Percentiles rank a stretch among this genome's conserved stretches.
These are phyloP conservation scores for Caenorhabditis sp. DNA, from an alignment of 2,888 invertebrate genomes.

Conservation along the genomic window DNA sequence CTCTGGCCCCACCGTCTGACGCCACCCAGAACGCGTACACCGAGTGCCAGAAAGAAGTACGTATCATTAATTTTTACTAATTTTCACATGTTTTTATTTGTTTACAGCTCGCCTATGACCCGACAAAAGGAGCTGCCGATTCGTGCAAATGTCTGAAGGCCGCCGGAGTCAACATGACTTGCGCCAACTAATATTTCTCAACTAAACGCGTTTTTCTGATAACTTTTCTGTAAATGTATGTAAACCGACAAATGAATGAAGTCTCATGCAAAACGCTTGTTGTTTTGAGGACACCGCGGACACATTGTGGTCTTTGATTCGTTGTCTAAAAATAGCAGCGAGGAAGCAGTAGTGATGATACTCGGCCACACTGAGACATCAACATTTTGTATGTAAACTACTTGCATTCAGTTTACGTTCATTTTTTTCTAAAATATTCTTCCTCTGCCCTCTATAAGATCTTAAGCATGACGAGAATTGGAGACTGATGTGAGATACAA, in stretches of 20 bases:
- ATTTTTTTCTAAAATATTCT: too few relatives aligned
- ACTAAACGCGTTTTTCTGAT: not conserved
- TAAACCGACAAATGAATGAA: constrained; percentile 18
- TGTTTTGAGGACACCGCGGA: constrained; percentile 22
- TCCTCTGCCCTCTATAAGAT: too few relatives aligned
- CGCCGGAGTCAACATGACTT: constrained; percentile 70
- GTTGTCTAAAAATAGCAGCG: not conserved
- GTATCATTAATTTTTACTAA: not conserved
- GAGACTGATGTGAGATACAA: constrained; percentile 1
- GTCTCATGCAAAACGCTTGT: not conserved
- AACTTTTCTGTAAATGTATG: constrained; percentile 44
- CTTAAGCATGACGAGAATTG: too few relatives aligned
- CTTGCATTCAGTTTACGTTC: too few relatives aligned
- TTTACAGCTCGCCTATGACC: constrained; percentile 57
- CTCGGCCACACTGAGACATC: too few relatives aligned
- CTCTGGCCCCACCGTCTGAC: constrained; percentile 73
- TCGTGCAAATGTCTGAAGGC: constrained; percentile 74
- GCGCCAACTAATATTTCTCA: constrained; percentile 25
- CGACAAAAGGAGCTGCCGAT: constrained; percentile 67
- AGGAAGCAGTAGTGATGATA: not conserved
- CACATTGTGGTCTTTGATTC: constrained; percentile 25
- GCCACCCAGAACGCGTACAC: constrained; percentile 71
- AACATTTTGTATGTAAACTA: too few relatives aligned
- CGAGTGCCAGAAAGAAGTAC: constrained; percentile 73
- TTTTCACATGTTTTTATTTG: not conserved